These are phyloP conservation scores for Drosophila kurseongensis DNA, from an alignment of 1,140 invertebrate genomes.

Conservation along the genomic window DNA sequence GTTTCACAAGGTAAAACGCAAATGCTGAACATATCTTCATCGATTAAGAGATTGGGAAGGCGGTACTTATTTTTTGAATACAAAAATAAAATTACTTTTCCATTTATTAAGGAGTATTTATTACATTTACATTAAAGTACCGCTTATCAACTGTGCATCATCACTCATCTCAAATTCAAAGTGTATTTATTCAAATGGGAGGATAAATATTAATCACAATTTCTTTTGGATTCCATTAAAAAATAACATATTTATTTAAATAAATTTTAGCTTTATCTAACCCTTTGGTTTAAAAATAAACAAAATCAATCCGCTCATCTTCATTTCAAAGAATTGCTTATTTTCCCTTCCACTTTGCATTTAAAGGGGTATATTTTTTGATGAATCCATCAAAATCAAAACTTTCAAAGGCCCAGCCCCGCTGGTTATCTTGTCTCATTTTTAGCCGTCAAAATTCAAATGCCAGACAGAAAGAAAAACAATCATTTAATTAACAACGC, in stretches of 20 bases:
- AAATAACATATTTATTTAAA: too few species aligned
- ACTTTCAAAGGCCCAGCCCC: conserved; percentile 6
- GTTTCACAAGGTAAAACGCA: conserved; percentile 5
- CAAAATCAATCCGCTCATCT: neutral
- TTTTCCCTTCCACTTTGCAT: conserved; percentile 23
- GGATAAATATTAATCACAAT: too few species aligned
- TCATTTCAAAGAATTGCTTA: neutral
- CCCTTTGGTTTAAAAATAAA: neutral
- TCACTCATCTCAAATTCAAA: too few species aligned
- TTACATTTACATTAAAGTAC: too few species aligned
- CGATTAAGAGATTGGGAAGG: too few species aligned
- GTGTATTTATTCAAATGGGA: too few species aligned
- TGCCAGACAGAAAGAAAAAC: conserved; percentile 9
- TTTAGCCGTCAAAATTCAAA: neutral
- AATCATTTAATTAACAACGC: conserved; percentile 69
- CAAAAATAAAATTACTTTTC: too few species aligned
- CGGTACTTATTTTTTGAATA: too few species aligned
- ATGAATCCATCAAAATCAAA: conserved; percentile 2
- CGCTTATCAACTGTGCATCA: too few species aligned
- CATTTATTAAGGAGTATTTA: too few species aligned
- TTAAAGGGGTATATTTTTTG: neutral
- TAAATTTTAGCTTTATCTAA: neutral
- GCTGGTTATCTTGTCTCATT: conserved; percentile 10
- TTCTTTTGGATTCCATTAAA: too few species aligned
- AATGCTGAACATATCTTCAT: conserved; percentile 3